These are phyloP conservation scores for Carduelis carduelis DNA, from an alignment of 2,797 vertebrate genomes.

Conservation along the genomic window DNA sequence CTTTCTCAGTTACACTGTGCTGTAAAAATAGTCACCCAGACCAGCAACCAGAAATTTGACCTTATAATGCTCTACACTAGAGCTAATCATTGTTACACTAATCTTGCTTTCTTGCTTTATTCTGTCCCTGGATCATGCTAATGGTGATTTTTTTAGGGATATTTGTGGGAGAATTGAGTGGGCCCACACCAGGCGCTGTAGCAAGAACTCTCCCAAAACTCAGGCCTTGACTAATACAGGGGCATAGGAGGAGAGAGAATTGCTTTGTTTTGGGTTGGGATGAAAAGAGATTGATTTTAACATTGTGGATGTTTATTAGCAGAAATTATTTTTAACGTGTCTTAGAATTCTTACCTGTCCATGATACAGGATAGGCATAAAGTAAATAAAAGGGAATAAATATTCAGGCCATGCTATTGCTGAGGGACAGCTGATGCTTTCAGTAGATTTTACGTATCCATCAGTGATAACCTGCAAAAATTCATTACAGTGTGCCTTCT, in stretches of 20 bases:
- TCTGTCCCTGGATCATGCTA: background rate
- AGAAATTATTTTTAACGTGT: background rate
- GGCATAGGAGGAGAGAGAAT: background rate
- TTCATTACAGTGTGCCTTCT: background rate
- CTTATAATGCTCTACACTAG: background rate
- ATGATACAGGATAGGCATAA: background rate
- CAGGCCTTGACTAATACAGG: background rate
- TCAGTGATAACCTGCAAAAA: slow-evolving; percentile 7
- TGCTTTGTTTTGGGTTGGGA: background rate
- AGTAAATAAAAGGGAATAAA: slow-evolving; percentile 30
- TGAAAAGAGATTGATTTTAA: background rate
- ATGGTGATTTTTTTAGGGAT: background rate
- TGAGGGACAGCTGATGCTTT: background rate
- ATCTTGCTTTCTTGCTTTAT: background rate
- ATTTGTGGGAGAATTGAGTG: background rate
- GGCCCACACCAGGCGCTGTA: background rate
- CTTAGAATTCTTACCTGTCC: background rate
- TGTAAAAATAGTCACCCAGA: slow-evolving; percentile 52
- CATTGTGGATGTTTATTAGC: background rate
- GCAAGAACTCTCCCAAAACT: background rate
- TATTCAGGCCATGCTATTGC: background rate
- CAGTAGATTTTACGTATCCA: slow-evolving; percentile 11
- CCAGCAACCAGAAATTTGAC: slow-evolving; percentile 39
- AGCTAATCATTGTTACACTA: background rate
- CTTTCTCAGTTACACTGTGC: slow-evolving; percentile 50